Conservation (phyloP, 2,113 vertebrate genomes). For the Anthoscopus minutus region DNA sequence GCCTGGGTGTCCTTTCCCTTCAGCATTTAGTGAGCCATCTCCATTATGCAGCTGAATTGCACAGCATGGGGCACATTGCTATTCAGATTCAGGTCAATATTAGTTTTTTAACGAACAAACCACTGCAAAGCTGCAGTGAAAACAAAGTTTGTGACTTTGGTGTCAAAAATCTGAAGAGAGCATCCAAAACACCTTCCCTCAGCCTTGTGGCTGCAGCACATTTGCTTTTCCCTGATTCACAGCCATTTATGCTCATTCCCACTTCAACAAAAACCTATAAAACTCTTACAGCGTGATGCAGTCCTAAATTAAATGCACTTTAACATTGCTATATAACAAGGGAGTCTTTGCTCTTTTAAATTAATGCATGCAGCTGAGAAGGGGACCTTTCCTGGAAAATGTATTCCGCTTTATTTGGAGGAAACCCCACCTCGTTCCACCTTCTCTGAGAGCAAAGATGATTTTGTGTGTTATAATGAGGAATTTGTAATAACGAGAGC, state of each 20-base stretch:
- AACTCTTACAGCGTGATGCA: constrained; percentile 22
- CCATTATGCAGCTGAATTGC: background rate
- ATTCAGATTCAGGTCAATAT: background rate
- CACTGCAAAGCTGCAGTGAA: background rate
- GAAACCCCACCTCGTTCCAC: background rate
- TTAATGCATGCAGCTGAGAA: background rate
- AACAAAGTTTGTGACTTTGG: background rate
- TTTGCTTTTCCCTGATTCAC: background rate
- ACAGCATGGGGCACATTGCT: background rate
- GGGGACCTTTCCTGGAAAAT: constrained; percentile 13
- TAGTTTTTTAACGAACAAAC: background rate
- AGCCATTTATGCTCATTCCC: constrained; percentile 15
- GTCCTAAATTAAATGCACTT: constrained; percentile 56
- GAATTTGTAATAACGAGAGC: background rate
- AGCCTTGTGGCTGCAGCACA: background rate
- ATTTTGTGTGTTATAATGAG: constrained; percentile 20
- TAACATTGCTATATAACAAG: constrained; percentile 10
- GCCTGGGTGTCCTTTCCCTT: background rate
- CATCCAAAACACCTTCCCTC: background rate
- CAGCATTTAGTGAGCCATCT: background rate
- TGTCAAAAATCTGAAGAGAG: background rate
- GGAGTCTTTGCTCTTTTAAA: background rate
- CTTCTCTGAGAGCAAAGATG: constrained; percentile 36
- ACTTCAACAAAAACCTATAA: constrained; percentile 29
- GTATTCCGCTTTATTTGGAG: background rate